Evolutionary conservation across 2,888 invertebrate species (phyloP).

Genomic region (Boloria euphrosyne): DNA sequence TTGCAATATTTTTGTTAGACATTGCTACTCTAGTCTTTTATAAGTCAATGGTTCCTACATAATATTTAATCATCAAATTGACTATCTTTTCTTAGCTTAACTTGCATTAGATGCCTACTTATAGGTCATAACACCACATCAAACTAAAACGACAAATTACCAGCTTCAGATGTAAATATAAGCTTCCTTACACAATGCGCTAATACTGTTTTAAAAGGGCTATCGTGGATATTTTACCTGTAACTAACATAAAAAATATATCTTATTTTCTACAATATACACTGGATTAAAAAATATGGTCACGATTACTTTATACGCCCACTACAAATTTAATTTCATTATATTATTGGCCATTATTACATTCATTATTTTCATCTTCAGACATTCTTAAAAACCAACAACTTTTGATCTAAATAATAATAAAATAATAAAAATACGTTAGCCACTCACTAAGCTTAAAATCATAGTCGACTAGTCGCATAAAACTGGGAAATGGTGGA

Average conservation of each 20-base stretch:
- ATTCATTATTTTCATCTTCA: too few relatives aligned
- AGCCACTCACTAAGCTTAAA: background rate
- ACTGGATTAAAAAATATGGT: too few relatives aligned
- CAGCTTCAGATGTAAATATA: slow-evolving; percentile 40
- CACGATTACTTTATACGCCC: too few relatives aligned
- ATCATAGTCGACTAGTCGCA: background rate
- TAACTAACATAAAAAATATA: slow-evolving; percentile 38
- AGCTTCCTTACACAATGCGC: background rate
- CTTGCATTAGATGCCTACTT: slow-evolving; percentile 54
- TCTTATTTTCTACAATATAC: too few relatives aligned
- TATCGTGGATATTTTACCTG: background rate
- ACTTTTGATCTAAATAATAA: too few relatives aligned
- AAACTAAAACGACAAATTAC: slow-evolving; percentile 53
- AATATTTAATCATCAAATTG: background rate
- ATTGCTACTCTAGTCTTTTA: too few relatives aligned
- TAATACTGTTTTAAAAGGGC: background rate
- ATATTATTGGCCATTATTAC: too few relatives aligned
- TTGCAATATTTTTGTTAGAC: too few relatives aligned
- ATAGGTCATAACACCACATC: slow-evolving; percentile 54
- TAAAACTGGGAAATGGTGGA: background rate
- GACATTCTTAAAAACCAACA: too few relatives aligned
- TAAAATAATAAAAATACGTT: background rate
- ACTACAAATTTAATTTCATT: too few relatives aligned
- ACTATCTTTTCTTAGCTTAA: slow-evolving; percentile 41
- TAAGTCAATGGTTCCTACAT: too few relatives aligned